Evolutionary conservation across 30 jellyfish, hydroid and myxozoan species (phyloP).

Genomic region (Hydractinia echinata): DNA sequence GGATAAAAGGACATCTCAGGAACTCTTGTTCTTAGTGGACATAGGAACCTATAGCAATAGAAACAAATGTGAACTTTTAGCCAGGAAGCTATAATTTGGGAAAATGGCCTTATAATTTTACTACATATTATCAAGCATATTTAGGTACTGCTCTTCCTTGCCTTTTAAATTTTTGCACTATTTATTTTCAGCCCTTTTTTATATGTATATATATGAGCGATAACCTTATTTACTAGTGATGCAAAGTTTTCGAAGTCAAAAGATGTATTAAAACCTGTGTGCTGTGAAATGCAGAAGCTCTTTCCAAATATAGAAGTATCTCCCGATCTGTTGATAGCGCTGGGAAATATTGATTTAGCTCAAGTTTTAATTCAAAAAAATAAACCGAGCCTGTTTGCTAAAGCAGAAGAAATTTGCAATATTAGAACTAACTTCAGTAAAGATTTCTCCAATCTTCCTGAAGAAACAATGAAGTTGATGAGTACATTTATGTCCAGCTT

Average conservation of each 20-base stretch:
- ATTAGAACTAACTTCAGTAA: neutral
- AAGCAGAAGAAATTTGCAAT: no score
- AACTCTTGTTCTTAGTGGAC: no score
- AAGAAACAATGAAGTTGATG: neutral
- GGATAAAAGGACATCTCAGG: no score
- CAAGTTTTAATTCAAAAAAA: neutral
- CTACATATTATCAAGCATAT: no score
- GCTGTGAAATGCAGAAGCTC: neutral
- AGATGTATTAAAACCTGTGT: constrained; percentile 1
- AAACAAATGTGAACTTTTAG: no score
- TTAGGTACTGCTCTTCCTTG: no score
- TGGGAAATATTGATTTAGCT: neutral
- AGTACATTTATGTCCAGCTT: neutral
- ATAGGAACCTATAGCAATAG: no score
- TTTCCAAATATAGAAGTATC: neutral
- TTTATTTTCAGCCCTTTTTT: no score
- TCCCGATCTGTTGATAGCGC: neutral
- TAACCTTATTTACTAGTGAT: constrained; percentile 9
- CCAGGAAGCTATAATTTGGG: no score
- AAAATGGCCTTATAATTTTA: no score
- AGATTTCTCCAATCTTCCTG: neutral
- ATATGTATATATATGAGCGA: no score
- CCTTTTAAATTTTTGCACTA: no score
- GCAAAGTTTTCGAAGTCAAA: neutral
- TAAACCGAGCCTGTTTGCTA: neutral